Evolutionary conservation across 2,113 vertebrate genomes (phyloP).

Genomic region (Ellobius talpinus): DNA sequence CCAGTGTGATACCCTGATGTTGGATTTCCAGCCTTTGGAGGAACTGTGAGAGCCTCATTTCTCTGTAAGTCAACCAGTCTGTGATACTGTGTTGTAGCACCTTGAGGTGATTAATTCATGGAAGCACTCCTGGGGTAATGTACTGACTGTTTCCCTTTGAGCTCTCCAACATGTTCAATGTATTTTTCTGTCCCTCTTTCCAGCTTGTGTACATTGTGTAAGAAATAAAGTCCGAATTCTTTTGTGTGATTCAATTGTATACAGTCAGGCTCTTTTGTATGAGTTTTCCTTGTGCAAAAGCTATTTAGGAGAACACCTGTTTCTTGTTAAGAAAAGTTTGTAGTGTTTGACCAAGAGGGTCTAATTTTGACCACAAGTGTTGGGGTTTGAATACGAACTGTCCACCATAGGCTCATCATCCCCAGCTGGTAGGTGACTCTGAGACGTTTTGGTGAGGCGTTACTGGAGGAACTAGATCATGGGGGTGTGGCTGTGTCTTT

Average conservation of each 20-base stretch:
- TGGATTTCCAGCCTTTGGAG: background rate
- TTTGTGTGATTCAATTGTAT: background rate
- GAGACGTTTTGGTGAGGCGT: background rate
- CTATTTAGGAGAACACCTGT: background rate
- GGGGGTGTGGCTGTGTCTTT: background rate
- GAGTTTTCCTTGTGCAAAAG: background rate
- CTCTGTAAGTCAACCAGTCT: background rate
- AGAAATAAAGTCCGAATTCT: conserved; percentile 57
- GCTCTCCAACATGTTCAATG: background rate
- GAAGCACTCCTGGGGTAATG: background rate
- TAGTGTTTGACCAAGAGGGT: background rate
- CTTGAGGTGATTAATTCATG: background rate
- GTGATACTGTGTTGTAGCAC: background rate
- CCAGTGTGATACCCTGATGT: background rate
- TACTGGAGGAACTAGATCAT: background rate
- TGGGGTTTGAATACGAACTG: background rate
- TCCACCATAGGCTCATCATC: background rate
- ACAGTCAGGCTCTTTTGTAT: background rate
- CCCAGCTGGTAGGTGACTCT: background rate
- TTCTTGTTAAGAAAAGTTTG: background rate
- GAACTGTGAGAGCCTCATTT: background rate
- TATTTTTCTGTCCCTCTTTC: background rate
- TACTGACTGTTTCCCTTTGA: background rate
- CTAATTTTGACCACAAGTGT: background rate
- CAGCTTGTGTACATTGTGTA: background rate